Conservation (phyloP, 2,797 vertebrate species). For the Spinibarbus caldwelli region DNA sequence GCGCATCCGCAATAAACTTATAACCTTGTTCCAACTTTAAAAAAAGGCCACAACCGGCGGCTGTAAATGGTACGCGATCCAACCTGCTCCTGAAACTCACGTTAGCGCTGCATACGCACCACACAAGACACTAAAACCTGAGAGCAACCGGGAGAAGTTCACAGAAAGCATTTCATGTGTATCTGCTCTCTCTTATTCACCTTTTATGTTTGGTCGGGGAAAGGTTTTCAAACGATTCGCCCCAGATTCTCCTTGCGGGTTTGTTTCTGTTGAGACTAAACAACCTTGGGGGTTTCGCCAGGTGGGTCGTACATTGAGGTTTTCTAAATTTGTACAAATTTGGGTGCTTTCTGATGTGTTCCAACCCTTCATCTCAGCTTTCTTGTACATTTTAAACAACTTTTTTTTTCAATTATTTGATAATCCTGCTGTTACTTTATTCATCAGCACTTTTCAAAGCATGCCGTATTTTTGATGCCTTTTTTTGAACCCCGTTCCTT, state of each 20-base stretch:
- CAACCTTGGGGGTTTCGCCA: conserved; percentile 12
- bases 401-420: conserved; percentile 52
- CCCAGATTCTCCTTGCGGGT: conserved; percentile 42
- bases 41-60: conserved; percentile 78
- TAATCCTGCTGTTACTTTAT: conserved; percentile 30
- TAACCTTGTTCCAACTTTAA: conserved; percentile 68
- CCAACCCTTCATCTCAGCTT: conserved; percentile 42
- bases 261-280: conserved; percentile 67
- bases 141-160: conserved; percentile 63
- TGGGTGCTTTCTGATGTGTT: conserved; percentile 52
- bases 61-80: conserved; percentile 73
- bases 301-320: conserved; percentile 53
- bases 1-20: conserved; percentile 87
- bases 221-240: conserved; percentile 37
- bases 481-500: too few species aligned
- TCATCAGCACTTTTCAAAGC: conserved; percentile 56
- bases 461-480: conserved; percentile 67
- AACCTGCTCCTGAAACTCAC: conserved; percentile 50
- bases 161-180: conserved; percentile 49
- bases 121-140: conserved; percentile 62
- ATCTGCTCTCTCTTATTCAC: conserved; percentile 40
- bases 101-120: conserved; percentile 61
- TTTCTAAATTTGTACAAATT: conserved; percentile 66
- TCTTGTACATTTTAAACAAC: conserved; percentile 41
- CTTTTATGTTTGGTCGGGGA: conserved; percentile 16